A percentile compares a stretch with the other conserved stretches of the same genome.
Conservation (phyloP, 2,888 invertebrate genomes). For the Epiblema foenella region DNA sequence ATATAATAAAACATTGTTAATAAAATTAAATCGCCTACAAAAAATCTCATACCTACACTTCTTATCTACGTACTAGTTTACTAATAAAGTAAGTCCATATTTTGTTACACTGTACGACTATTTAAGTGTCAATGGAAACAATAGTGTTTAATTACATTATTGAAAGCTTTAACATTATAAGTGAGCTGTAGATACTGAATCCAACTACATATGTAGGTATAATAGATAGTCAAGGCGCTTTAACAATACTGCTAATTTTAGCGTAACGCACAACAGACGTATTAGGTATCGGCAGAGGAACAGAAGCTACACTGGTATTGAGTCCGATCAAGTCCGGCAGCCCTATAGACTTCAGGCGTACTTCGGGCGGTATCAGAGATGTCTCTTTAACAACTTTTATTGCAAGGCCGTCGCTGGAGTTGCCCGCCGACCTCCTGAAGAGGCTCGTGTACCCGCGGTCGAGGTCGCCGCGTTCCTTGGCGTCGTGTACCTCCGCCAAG, state of each 20-base stretch:
- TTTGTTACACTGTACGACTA: too few relatives aligned
- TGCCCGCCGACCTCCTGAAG: slow-evolving; percentile 48
- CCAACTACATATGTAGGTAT: too few relatives aligned
- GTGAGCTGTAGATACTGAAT: too few relatives aligned
- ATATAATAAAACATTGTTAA: too few relatives aligned
- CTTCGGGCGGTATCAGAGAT: slow-evolving; percentile 64
- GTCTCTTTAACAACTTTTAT: slow-evolving; percentile 63
- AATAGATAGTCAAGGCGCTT: slow-evolving; percentile 17
- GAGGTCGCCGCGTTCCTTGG: background rate
- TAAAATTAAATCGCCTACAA: too few relatives aligned
- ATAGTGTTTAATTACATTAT: too few relatives aligned
- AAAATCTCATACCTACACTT: too few relatives aligned
- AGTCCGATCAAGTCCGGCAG: slow-evolving; percentile 68
- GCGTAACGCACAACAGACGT: slow-evolving; percentile 74
- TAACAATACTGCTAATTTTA: slow-evolving; percentile 68
- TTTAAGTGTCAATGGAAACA: too few relatives aligned
- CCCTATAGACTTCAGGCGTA: slow-evolving; percentile 66
- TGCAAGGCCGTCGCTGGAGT: slow-evolving; percentile 48
- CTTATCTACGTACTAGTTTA: too few relatives aligned
- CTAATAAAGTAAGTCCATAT: too few relatives aligned
- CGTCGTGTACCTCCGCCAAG: background rate
- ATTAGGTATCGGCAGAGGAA: slow-evolving; percentile 76
- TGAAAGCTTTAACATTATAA: too few relatives aligned
- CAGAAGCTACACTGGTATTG: slow-evolving; percentile 67
- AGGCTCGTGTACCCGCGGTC: slow-evolving; percentile 2